Evolutionary conservation across 2,888 invertebrate species (phyloP).

Genomic region (Apoda limacodes): DNA sequence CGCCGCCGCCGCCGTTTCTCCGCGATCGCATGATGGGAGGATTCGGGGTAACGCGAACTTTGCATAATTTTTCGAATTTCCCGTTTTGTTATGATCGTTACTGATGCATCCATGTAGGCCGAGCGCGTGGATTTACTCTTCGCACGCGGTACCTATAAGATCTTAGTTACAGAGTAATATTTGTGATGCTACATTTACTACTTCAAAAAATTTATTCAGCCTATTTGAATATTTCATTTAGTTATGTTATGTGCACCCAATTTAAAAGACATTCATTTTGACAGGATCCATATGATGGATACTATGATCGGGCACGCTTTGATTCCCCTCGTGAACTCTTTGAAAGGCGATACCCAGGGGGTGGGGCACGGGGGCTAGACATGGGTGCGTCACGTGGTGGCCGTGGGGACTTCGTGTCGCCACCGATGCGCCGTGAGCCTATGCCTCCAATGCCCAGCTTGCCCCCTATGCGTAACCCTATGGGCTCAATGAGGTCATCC

Average conservation of each 20-base stretch:
- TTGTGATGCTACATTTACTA: slow-evolving; percentile 47
- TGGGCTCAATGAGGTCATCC: slow-evolving; percentile 77
- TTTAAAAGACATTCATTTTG: slow-evolving; percentile 14
- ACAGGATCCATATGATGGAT: slow-evolving; percentile 80
- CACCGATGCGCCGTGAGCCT: slow-evolving; percentile 81
- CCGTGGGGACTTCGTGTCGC: slow-evolving; percentile 77
- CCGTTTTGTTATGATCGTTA: slow-evolving; percentile 29
- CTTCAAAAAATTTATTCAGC: background rate
- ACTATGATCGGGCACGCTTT: slow-evolving; percentile 82
- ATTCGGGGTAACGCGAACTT: slow-evolving; percentile 79
- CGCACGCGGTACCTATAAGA: slow-evolving; percentile 39
- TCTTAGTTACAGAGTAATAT: background rate
- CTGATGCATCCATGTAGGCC: slow-evolving; percentile 43
- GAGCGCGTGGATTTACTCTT: slow-evolving; percentile 41
- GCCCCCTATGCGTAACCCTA: slow-evolving; percentile 69
- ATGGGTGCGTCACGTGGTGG: slow-evolving; percentile 64
- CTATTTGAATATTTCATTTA: slow-evolving; percentile 11
- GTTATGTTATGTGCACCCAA: slow-evolving; percentile 6
- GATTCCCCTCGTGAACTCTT: slow-evolving; percentile 84
- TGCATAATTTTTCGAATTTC: slow-evolving; percentile 36
- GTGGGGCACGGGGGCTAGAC: slow-evolving; percentile 64
- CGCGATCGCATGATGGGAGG: slow-evolving; percentile 93
- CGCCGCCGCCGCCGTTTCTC: slow-evolving; percentile 90
- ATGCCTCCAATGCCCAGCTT: slow-evolving; percentile 85
- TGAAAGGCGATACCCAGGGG: slow-evolving; percentile 81